phyloP scores from a whole-genome alignment of 1,140 invertebrate species.

The Rhizoglyphus robini region DNA sequence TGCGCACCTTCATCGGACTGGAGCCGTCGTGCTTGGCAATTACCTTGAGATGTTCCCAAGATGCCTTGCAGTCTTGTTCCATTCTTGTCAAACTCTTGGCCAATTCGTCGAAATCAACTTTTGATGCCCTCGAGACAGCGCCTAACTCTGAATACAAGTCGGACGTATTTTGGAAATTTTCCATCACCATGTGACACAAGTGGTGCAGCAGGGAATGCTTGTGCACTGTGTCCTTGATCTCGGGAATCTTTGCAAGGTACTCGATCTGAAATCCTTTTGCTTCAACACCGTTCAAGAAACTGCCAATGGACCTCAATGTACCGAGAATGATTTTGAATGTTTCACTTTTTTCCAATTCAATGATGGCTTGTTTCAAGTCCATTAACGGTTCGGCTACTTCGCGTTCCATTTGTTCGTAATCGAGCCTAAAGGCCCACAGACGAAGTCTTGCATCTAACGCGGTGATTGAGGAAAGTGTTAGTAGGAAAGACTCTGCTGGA shows the following conservation, averaged over 20 bases:
- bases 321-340: slow-evolving; percentile 90
- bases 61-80: slow-evolving; percentile 88
- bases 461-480: slow-evolving; percentile 86
- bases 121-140: slow-evolving; percentile 74
- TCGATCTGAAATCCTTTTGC: slow-evolving; percentile 96
- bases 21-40: slow-evolving; percentile 86
- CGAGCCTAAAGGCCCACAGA: slow-evolving; percentile 95
- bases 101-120: slow-evolving; percentile 79
- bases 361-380: slow-evolving; percentile 93
- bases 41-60: slow-evolving; percentile 90
- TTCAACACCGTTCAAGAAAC: slow-evolving; percentile 88
- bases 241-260: slow-evolving; percentile 91
- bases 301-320: slow-evolving; percentile 83
- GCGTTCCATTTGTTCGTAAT: slow-evolving; percentile 91
- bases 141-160: slow-evolving; percentile 97
- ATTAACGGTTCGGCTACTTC: slow-evolving; percentile 96
- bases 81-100: slow-evolving; percentile 67
- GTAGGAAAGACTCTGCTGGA: slow-evolving; percentile 91
- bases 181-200: slow-evolving; percentile 90
- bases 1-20: slow-evolving; percentile 60
- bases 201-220: slow-evolving; percentile 96
- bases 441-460: slow-evolving; percentile 76
- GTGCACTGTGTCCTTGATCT: slow-evolving; percentile 97
- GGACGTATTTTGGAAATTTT: slow-evolving; percentile 74
- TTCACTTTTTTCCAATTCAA: slow-evolving; percentile 71